Percentiles rank a stretch among this genome's conserved stretches.
Evolutionary conservation across 2,888 invertebrate species (phyloP).

Genomic region (Pandemis heparana): DNA sequence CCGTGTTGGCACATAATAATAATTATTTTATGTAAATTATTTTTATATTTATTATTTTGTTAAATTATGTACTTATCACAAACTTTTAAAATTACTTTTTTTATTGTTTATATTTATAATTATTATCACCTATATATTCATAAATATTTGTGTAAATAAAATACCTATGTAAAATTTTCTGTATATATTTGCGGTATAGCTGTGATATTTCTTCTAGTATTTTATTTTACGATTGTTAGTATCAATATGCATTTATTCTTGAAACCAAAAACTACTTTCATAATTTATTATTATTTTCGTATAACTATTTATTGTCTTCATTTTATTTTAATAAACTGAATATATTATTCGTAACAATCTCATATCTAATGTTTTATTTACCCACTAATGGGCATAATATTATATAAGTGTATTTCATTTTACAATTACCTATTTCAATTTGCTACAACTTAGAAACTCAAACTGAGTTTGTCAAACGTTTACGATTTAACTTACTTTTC

Average conservation of each 20-base stretch:
- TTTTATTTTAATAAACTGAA: background rate
- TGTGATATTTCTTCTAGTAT: slow-evolving; percentile 64
- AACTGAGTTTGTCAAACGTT: too few species aligned
- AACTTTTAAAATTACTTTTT: background rate
- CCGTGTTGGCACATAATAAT: slow-evolving; percentile 35
- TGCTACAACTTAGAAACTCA: too few species aligned
- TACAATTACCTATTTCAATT: too few species aligned
- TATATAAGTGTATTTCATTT: too few species aligned
- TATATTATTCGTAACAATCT: background rate
- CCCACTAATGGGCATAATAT: too few species aligned
- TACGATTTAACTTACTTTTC: too few species aligned
- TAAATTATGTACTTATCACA: background rate
- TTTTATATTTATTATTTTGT: slow-evolving; percentile 31
- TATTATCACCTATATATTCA: background rate
- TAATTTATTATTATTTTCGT: slow-evolving; percentile 3
- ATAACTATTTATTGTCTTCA: background rate
- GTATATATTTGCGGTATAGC: slow-evolving; percentile 63
- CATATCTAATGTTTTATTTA: background rate
- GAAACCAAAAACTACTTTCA: slow-evolving; percentile 38
- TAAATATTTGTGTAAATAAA: background rate
- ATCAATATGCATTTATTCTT: slow-evolving; percentile 25
- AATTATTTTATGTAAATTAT: slow-evolving; percentile 25
- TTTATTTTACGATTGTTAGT: slow-evolving; percentile 12
- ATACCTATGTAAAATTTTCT: slow-evolving; percentile 23
- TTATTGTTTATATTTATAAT: slow-evolving; percentile 33